Evolutionary conservation across 2,797 vertebrate genomes (phyloP), one percentile per base, ranked within the genome.

Genomic region (Enteromius mattozi): DNA sequence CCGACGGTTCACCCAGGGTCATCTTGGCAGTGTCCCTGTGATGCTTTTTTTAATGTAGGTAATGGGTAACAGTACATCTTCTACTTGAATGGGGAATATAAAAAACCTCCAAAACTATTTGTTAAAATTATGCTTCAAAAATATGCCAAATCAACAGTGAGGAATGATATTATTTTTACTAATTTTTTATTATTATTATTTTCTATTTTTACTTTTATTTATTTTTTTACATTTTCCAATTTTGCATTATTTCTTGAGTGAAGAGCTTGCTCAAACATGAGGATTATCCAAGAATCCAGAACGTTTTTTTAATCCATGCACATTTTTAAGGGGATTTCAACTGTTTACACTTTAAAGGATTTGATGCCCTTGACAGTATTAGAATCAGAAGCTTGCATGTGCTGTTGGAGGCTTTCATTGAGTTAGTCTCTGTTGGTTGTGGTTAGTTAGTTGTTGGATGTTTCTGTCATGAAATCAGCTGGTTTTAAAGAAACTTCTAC

Each of bases 271-370:
- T 88, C 84, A 89, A 91, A 92, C 90, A 90, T 45, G 83, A 47
- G 88, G 90, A 93, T 93, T 92, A 93, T 88, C 83, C 88, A 84
- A 19, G 77, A 77, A 30, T 91, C 88, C 80, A 68, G 77, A 90
- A 80, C 59, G 65, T 76, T 88, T 77, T 90, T 88, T 87, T 92
- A 92, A 93, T 92, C 90, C 90, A 80, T 83, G 80, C 86, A 85
- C 84, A 87, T 70, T 82, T n/a, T 79, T 70, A 85, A 85, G 83
- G 85, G 74, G 86, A 89, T 89, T 84, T 91, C 72, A 47, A 51
- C 17, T 83, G 88, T 90, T 92, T 90, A 90, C 91, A 82, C 85
- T 80, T 89, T 80, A 88, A 88, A 91, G 89, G 88, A 47, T 76
- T 88, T 88, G 90, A 88, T 87, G 88, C 89, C 86, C 3, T 37